Base-by-base conservation (phyloP, 2,113 vertebrate genomes). In the Cisticola juncidis region DNA sequence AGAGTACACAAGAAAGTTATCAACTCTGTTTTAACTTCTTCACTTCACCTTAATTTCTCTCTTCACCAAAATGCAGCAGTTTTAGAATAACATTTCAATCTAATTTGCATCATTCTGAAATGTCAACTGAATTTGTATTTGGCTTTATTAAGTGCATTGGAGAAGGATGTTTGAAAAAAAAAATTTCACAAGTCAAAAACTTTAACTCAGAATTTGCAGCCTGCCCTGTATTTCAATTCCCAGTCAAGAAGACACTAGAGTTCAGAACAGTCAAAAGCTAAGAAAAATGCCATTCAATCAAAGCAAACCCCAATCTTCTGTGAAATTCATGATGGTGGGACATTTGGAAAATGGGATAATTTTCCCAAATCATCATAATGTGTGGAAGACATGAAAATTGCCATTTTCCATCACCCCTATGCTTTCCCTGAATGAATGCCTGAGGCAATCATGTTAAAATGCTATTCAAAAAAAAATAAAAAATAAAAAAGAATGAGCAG, bases 341-440 rank as follows among this genome's bases (percentile, higher is more conserved):
- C 90, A 85, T 96, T 96, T 84, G 94, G 95, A 92, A 97, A 97
- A 97, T 88, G 81, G 91, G 72, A 93, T 96, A 64, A 97, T 97
- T 97, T 96, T 72, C 78, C 54, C 78, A 94, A 95, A 94, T 95
- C 89, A 88, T 91, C 77, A 85, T 96, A 88, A 96, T 81, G 65
- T 71, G 70, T 80, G 21, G 62, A 94, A 96, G 88, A 81, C 69
- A 44, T 15, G 57, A 92, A 95, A 80, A 91, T 40, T 68, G 80
- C 90, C n/a, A 83, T 86, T 92, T 93, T 88, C 50, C 45, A 80
- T 77, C 92, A 90, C 71, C 71, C 62, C 66, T 86, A 47, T 79
- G 80, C 85, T 84, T 93, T 89, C 48, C 29, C 64, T 76, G 90
- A 96, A 94, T 81, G n/a, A 94, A 80, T 50, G 68, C 62, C 56